A percentile compares a stretch with the other conserved stretches of the same genome.
Evolutionary conservation across 2,797 vertebrate species (phyloP).

Genomic region (Acropternis orthonyx): DNA sequence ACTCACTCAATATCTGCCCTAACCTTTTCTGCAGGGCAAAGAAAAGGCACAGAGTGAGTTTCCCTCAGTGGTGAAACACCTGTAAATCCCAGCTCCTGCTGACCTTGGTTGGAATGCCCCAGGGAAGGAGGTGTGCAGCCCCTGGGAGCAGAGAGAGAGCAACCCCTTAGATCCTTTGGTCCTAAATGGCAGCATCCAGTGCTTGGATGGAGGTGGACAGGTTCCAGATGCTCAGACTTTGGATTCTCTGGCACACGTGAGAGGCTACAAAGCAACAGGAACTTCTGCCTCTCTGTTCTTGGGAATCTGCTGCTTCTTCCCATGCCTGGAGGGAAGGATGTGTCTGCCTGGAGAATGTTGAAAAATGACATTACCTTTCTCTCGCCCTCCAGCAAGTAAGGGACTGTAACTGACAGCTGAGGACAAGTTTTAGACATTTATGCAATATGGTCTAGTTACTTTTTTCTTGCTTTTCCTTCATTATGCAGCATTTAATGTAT

Average conservation of each 20-base stretch:
- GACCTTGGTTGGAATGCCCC: background rate
- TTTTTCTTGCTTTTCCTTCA: background rate
- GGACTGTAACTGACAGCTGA: background rate
- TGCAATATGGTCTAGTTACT: background rate
- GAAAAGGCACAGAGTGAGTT: background rate
- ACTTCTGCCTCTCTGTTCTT: background rate
- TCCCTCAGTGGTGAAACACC: background rate
- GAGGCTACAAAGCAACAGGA: accelerated
- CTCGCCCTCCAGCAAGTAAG: background rate
- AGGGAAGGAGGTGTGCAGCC: background rate
- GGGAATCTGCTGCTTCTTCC: background rate
- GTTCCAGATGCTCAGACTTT: background rate
- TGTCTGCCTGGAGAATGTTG: background rate
- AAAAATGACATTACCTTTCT: background rate
- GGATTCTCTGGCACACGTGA: background rate
- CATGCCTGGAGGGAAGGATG: accelerated
- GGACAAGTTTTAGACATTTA: background rate
- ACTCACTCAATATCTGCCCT: constrained; percentile 41
- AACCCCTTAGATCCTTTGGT: background rate
- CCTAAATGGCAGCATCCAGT: background rate
- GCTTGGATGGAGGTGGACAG: background rate
- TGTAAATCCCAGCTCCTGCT: background rate
- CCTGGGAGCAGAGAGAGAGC: background rate
- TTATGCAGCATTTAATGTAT: background rate
- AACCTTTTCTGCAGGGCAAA: constrained; percentile 25